Evolutionary conservation across 2,113 vertebrate species (phyloP).

Genomic region (Benitochromis conjunctus): DNA sequence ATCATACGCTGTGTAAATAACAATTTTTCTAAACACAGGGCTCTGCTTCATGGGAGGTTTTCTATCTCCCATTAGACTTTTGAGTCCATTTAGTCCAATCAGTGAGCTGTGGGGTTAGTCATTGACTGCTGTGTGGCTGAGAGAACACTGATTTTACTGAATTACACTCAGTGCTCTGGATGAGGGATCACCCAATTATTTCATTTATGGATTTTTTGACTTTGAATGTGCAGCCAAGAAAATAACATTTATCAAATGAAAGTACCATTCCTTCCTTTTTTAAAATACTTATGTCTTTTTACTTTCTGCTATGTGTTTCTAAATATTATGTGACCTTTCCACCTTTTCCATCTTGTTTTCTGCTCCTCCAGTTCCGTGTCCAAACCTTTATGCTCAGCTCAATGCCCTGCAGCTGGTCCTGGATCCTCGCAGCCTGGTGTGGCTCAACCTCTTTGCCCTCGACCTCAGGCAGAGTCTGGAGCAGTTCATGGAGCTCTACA

Average conservation of each 20-base stretch:
- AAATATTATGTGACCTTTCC: neutral
- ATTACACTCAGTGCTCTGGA: neutral
- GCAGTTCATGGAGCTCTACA: constrained; percentile 98
- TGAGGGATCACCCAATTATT: constrained; percentile 23
- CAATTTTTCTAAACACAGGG: neutral
- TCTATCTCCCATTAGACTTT: neutral
- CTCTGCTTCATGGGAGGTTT: neutral
- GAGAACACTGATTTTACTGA: constrained; percentile 34
- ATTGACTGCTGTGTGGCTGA: neutral
- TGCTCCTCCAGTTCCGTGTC: constrained; percentile 82
- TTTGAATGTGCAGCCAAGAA: no score
- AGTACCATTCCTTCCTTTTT: fast-evolving
- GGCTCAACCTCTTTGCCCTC: constrained; percentile 94
- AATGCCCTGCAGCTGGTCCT: constrained; percentile 95
- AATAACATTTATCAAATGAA: neutral
- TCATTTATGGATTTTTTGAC: constrained; percentile 18
- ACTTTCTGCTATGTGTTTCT: neutral
- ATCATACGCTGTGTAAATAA: neutral
- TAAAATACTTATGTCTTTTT: neutral
- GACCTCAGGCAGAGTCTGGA: constrained; percentile 94
- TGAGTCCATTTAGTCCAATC: neutral
- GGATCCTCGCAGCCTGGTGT: constrained; percentile 93
- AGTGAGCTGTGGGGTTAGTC: neutral
- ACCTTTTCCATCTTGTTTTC: neutral
- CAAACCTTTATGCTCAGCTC: constrained; percentile 92